Conservation (phyloP, 2,888 invertebrate species). For the Eledona agricola region DNA sequence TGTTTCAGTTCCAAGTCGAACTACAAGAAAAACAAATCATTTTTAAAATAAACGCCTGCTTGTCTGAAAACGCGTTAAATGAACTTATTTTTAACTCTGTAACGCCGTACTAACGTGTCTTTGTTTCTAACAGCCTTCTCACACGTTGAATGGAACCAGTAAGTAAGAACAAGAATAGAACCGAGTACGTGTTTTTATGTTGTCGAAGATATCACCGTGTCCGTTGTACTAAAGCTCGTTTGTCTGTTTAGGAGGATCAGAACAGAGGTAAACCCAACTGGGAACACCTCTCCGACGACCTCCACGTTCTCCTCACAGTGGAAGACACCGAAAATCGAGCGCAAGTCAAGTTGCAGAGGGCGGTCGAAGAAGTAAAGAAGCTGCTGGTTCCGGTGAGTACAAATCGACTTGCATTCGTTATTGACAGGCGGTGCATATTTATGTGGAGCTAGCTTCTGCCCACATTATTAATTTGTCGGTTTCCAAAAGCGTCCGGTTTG, state of each 20-base stretch:
- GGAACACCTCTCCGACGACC: conserved; percentile 99
- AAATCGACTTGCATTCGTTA: no score
- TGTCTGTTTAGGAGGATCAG: conserved; percentile 85
- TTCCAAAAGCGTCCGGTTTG: no score
- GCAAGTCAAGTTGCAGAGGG: conserved; percentile 91
- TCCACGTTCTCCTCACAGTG: conserved; percentile 97
- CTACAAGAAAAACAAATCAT: conserved; percentile 33
- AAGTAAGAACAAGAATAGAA: conserved; percentile 13
- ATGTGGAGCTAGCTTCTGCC: no score
- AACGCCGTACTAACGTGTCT: conserved; percentile 31
- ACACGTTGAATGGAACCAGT: conserved; percentile 17
- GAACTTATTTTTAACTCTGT: conserved; percentile 31
- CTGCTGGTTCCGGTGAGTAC: conserved; percentile 94
- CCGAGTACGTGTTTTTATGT: neutral
- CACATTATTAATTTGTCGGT: no score
- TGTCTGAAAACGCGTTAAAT: conserved; percentile 27
- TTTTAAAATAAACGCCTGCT: conserved; percentile 19
- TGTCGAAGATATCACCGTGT: neutral
- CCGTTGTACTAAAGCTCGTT: conserved; percentile 14
- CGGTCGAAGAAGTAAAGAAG: conserved; percentile 98
- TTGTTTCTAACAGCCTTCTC: conserved; percentile 28
- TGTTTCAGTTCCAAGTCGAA: conserved; percentile 34
- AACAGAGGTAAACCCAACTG: conserved; percentile 99
- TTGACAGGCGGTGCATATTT: no score
- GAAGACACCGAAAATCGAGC: conserved; percentile 99